A percentile compares a stretch with the other conserved stretches of the same genome.
phyloP scores from a whole-genome alignment of 2,797 vertebrate species.

The Chiroxiphia lanceolata region DNA sequence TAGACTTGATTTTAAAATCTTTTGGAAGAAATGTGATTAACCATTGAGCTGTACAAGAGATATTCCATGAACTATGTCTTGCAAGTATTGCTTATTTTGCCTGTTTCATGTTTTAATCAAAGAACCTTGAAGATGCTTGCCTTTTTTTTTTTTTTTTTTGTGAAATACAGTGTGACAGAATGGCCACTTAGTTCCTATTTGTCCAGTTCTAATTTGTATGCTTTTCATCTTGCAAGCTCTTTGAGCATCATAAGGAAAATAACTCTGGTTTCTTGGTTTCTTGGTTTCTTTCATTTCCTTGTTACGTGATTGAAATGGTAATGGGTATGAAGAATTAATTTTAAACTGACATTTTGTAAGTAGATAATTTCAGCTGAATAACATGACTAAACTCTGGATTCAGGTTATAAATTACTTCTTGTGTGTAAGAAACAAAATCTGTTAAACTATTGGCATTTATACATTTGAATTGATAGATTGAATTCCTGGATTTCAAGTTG shows the following conservation, averaged over 20 bases:
- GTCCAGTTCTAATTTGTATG: background rate
- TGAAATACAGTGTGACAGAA: conserved; percentile 19
- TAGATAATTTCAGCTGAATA: background rate
- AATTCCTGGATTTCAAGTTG: background rate
- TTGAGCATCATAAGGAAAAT: conserved; percentile 17
- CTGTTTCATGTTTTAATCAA: conserved; percentile 37
- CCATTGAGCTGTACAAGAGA: background rate
- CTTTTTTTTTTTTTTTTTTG: too few relatives aligned
- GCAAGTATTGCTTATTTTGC: background rate
- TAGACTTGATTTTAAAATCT: background rate
- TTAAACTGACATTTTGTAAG: background rate
- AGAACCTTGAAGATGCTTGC: conserved; percentile 1
- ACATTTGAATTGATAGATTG: background rate
- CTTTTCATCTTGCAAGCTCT: conserved; percentile 19
- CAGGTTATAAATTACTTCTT: background rate
- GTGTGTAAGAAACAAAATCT: background rate
- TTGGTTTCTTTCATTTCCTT: conserved; percentile 10
- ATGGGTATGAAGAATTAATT: conserved; percentile 9
- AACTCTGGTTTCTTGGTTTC: background rate
- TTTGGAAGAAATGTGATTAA: background rate
- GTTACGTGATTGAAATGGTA: conserved; percentile 2
- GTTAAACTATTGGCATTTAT: background rate
- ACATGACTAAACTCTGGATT: background rate
- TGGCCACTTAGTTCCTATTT: conserved; percentile 8
- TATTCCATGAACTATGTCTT: background rate